A percentile compares a stretch with the other conserved stretches of the same genome.
These are phyloP conservation scores for Seira musarum DNA, from an alignment of 2,888 invertebrate genomes.

Conservation along the genomic window DNA sequence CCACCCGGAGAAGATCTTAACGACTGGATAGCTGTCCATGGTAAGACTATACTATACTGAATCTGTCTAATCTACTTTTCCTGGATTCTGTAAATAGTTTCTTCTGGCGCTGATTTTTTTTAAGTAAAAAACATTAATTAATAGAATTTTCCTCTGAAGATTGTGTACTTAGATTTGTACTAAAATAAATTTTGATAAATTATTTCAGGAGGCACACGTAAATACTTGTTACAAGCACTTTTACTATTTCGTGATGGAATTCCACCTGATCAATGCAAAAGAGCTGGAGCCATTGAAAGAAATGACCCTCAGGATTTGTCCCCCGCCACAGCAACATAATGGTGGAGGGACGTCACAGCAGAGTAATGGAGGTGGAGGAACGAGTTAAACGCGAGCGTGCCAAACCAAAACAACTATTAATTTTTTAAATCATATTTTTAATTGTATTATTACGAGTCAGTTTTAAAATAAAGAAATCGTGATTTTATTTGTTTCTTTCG, in stretches of 20 bases:
- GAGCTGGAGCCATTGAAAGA: slow-evolving; percentile 88
- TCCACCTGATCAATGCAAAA: slow-evolving; percentile 85
- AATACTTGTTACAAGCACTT: slow-evolving; percentile 97
- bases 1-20: slow-evolving; percentile 88
- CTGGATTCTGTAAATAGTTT: background rate
- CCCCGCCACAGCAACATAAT: slow-evolving; percentile 3
- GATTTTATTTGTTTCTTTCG: too few relatives aligned
- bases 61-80: background rate
- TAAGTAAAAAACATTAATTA: too few relatives aligned
- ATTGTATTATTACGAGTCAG: too few relatives aligned
- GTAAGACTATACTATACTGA: slow-evolving; percentile 74
- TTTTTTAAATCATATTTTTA: too few relatives aligned
- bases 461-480: too few relatives aligned
- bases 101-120: too few relatives aligned
- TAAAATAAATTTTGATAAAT: background rate
- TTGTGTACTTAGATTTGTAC: too few relatives aligned
- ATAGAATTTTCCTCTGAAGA: background rate
- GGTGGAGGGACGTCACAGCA: background rate
- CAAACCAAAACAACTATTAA: too few relatives aligned
- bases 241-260: slow-evolving; percentile 92
- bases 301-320: slow-evolving; percentile 82
- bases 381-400: too few relatives aligned
- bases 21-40: slow-evolving; percentile 95
- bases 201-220: slow-evolving; percentile 87
- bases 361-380: slow-evolving; percentile 10